Base-by-base conservation (phyloP, 2,797 vertebrate species). In the Odontamblyopus lacepedii region DNA sequence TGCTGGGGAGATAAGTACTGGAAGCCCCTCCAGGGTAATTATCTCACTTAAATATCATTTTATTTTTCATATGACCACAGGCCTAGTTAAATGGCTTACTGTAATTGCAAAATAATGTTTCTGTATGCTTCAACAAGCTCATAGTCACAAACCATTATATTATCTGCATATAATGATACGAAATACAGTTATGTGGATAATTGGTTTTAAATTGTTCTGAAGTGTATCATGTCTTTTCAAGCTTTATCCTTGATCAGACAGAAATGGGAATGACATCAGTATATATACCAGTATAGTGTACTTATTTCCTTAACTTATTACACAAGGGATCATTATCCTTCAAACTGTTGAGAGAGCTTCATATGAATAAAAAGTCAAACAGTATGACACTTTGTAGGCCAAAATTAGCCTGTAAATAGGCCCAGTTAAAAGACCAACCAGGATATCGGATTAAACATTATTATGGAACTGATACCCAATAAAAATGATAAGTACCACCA, bases 11-110 rank as follows among this genome's bases (percentile, higher is more conserved):
- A 68, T 38, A 56, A 78, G 75, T 26, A 65, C 73, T 41, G 81
- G 11, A 13, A 63, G 75, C 2, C 44, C 53, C 1, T 64, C 78
- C 67, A 41, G 3, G 84, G 95, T 95, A 91, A 88, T 82, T 61
- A 77, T 5, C 50, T 63, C 26, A 19, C 9, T 59, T 38, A 27
- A 27, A n/a, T 74, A 16, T 50, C 38, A 56, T 64, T 57, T 63
- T 41, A 30, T 72, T 59, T 74, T 61, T 62, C 69, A 38, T 67
- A 3, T n/a, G 44, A 51, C 8, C 13, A 2, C 5, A 35, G 73
- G 23, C 8, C 64, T 51, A 70, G 62, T 72, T 19, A 65, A 61
- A 41, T 63, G 9, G 63, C 9, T 32, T 16, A 30, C 30, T 27
- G 56, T 66, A 6, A 19, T 35, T 69, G 30, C 35, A 44, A 70